Evolutionary conservation across 2,113 vertebrate species (phyloP), one percentile per base, ranked within the genome.

Genomic region (Ammodytes marinus): DNA sequence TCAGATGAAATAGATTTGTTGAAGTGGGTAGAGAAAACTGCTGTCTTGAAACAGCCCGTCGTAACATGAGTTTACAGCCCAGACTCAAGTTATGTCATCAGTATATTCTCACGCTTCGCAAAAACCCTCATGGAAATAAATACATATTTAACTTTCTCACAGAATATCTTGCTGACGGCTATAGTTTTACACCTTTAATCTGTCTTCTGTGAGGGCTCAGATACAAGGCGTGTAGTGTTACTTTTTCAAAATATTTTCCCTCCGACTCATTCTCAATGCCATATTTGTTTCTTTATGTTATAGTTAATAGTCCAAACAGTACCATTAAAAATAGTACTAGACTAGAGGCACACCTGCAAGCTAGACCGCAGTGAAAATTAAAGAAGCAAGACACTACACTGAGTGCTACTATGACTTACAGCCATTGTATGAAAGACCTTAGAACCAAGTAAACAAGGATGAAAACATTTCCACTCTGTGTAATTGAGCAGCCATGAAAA

Each of bases 401-500:
- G n/a, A 13, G 4, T 53, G 8, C 35, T 8, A 37, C 39, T 9
- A 64, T 59, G 4, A 49, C 39, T 65, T 63, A 73, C 11, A 77
- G 70, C 46, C 46, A 58, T 15, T 63, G 37, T 58, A 64, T 74
- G n/a, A 87, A 80, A 84, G 80, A 53, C 45, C 46, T 27, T 27
- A 27, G 66, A 80, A 64, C 19, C 35, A 43, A 46, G 13, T 69
- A 73, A 73, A 60, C 60, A 85, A 74, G 82, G 49, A 80, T 54
- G 53, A 43, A 27, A 39, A 64, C 37, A 55, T 68, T 58, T 43
- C 43, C 17, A 17, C 35, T 19, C 71, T 27, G 72, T 73, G 72
- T 78, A 63, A 80, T n/a, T 67, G 74, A 79, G 69, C 69, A 60
- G 35, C n/a, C 82, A 88, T 90, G 27, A 92, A 92, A 91, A 82